A percentile compares a stretch with the other conserved stretches of the same genome.
phyloP scores from a whole-genome alignment of 1,140 invertebrate genomes.

The Leptinotarsa texana region DNA sequence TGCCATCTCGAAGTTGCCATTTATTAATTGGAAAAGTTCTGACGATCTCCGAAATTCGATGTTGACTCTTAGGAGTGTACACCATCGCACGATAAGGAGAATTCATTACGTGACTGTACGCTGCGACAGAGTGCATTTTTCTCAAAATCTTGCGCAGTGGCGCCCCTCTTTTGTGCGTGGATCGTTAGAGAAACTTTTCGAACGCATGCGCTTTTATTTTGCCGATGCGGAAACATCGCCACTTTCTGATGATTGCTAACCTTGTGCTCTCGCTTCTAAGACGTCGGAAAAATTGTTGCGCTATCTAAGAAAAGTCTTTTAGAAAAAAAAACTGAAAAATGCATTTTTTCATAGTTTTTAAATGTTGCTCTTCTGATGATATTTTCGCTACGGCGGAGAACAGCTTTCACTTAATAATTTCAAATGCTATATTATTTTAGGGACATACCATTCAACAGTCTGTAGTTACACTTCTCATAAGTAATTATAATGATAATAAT shows the following conservation, averaged over 20 bases:
- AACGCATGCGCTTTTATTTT: constrained; percentile 48
- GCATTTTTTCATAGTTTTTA: no score
- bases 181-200: constrained; percentile 51
- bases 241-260: constrained; percentile 3
- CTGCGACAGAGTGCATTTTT: constrained; percentile 54
- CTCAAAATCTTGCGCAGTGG: constrained; percentile 52
- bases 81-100: constrained; percentile 7
- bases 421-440: no score
- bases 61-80: no score
- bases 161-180: constrained; percentile 48
- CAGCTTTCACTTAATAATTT: no score
- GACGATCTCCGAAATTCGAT: no score
- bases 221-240: constrained; percentile 19
- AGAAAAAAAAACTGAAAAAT: not conserved
- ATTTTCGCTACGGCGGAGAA: no score
- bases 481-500: no score
- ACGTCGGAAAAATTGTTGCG: constrained; percentile 3
- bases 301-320: constrained; percentile 25
- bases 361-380: no score
- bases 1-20: no score
- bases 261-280: constrained; percentile 5
- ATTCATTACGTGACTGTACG: constrained; percentile 50
- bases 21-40: no score
- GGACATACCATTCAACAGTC: no score
- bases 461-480: no score